Base-by-base conservation (phyloP, 2,113 vertebrate species). In the Myiopsitta monachus region DNA sequence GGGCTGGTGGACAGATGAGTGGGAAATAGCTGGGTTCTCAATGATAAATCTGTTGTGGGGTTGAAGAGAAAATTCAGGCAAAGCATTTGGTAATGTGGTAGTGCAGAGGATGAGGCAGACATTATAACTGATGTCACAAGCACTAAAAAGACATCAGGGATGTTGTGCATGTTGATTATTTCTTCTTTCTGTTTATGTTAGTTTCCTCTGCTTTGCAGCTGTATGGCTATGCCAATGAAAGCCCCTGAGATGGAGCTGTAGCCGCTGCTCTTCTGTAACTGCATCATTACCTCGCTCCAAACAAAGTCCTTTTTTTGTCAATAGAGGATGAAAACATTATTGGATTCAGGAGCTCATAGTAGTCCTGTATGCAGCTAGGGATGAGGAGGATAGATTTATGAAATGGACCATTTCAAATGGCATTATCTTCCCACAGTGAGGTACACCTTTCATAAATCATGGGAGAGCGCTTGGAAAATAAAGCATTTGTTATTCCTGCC, bases 341-440 rank as follows among this genome's bases (percentile, higher is more conserved):
- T 98, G 98, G 98, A 98, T 98, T 98, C 97, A 95, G 97, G 96
- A 98, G 97, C 97, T 98, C 97, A n/a, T 92, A 97, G 97, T 85
- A 95, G 97, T 94, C 96, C 96, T 97, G 87, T 85, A 87, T 94
- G 92, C 95, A 92, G 94, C 97, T 97, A 94, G 97, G 97, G 97
- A 97, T 77, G 83, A 97, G 96, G 95, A 95, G 97, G 98, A 98
- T 98, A 98, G 98, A 98, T 98, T 99, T 98, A 98, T 98, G 98
- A 98, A 99, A 98, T 98, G 98, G 98, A 98, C 98, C 98, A 98
- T 98, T 99, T 98, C 98, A 98, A 98, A 98, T 98, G 97, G 98
- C 98, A 98, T 98, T 98, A 98, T 99, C 98, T 98, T 97, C 98
- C 98, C 97, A 97, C 97, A 87, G 98, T 98, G 98, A 98, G 98